Evolutionary conservation across 2,888 invertebrate species (phyloP).

Genomic region (Aleiodes leptofemur): DNA sequence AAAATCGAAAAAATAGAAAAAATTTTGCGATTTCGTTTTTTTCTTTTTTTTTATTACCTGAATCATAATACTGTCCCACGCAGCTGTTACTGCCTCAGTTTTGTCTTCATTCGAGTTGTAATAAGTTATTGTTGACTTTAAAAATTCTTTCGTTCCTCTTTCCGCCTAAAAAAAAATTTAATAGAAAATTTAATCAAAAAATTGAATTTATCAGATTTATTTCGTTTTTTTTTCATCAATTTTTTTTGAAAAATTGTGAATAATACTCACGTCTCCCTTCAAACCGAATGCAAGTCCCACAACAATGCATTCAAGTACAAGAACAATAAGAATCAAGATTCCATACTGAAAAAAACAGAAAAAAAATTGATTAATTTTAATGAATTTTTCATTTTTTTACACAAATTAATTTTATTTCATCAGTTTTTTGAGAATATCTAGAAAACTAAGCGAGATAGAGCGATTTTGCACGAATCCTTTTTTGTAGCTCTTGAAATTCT

Average conservation of each 20-base stretch:
- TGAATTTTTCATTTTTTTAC: constrained; percentile 24
- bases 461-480: no score
- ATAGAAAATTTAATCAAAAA: constrained; percentile 18
- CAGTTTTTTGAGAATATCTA: no score
- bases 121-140: constrained; percentile 79
- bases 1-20: neutral
- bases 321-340: constrained; percentile 80
- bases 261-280: constrained; percentile 78
- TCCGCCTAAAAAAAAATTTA: constrained; percentile 76
- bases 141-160: constrained; percentile 78
- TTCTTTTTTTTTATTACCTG: constrained; percentile 71
- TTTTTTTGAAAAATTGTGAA: neutral
- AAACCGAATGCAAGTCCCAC: constrained; percentile 82
- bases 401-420: neutral
- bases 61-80: constrained; percentile 83
- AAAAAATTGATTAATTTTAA: constrained; percentile 7
- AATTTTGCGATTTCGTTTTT: neutral
- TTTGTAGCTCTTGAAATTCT: no score
- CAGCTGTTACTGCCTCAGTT: constrained; percentile 81
- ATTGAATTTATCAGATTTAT: neutral
- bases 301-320: constrained; percentile 81
- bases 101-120: constrained; percentile 79
- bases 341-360: constrained; percentile 79
- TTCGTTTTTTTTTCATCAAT: neutral
- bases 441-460: no score